Percentiles rank a stretch among this genome's conserved stretches.
Conservation (phyloP, 2,888 invertebrate species). For the Cheiracanthium punctorium region DNA sequence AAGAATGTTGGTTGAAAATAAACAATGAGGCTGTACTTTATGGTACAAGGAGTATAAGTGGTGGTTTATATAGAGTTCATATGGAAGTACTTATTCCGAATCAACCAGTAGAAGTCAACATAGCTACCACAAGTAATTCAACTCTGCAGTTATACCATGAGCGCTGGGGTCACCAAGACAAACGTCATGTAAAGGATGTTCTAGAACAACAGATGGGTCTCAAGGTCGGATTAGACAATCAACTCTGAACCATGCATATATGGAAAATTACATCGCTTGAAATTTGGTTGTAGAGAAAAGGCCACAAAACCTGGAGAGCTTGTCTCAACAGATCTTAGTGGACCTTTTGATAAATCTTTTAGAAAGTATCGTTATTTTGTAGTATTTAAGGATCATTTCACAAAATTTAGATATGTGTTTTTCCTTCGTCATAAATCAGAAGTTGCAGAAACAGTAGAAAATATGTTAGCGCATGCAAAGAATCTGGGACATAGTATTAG, state of each 20-base stretch:
- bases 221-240: not conserved
- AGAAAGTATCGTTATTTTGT: not conserved
- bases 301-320: not conserved
- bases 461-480: not conserved
- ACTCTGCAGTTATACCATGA: conserved; percentile 13
- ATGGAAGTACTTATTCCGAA: conserved; percentile 21
- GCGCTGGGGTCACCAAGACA: conserved; percentile 23
- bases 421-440: not conserved
- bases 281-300: not conserved
- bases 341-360: not conserved
- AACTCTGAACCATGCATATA: not conserved
- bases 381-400: not conserved
- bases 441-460: not conserved
- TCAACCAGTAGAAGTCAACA: not conserved
- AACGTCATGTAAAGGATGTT: conserved; percentile 14
- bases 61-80: conserved; percentile 18
- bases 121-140: not conserved
- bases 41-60: conserved; percentile 16
- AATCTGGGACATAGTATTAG: not conserved
- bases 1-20: conserved; percentile 25
- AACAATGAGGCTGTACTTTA: not conserved
- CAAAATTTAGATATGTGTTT: not conserved
- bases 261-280: not conserved
- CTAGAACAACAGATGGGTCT: not conserved
- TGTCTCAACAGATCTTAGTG: not conserved